Percentiles rank a stretch among this genome's conserved stretches.
These are phyloP conservation scores for Falcunculus frontatus DNA, from an alignment of 2,113 vertebrate genomes.

Conservation along the genomic window DNA sequence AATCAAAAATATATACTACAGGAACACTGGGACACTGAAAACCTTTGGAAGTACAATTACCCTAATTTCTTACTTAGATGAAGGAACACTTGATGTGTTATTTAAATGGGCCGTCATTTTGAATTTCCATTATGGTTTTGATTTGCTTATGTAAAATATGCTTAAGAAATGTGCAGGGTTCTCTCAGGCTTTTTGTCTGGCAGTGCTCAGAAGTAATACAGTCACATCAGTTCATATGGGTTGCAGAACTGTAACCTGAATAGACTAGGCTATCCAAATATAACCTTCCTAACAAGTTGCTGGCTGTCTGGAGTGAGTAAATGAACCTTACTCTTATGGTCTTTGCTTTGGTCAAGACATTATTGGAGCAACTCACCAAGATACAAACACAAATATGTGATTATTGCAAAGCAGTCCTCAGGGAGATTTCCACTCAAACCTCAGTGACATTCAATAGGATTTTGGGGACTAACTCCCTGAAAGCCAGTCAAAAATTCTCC, in stretches of 20 bases:
- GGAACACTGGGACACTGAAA: neutral
- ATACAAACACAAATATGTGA: neutral
- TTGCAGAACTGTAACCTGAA: neutral
- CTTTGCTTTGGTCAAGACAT: neutral
- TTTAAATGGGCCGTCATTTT: conserved; percentile 37
- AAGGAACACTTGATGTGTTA: neutral
- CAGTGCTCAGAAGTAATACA: neutral
- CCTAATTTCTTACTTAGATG: conserved; percentile 11
- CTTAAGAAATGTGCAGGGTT: neutral
- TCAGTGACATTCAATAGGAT: neutral
- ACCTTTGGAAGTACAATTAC: neutral
- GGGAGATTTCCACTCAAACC: neutral
- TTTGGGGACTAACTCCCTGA: neutral
- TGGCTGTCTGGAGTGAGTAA: neutral
- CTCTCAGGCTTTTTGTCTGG: neutral
- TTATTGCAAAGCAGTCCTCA: neutral
- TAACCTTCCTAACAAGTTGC: neutral
- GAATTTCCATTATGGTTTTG: conserved; percentile 21
- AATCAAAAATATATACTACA: conserved; percentile 17
- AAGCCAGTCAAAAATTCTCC: neutral
- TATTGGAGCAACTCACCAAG: neutral
- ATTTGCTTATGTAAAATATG: conserved; percentile 14
- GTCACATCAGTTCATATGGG: neutral
- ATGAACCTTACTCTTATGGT: neutral
- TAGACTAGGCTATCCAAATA: neutral